These are phyloP conservation scores for Drosophila sucinea DNA, from an alignment of 1,140 invertebrate genomes.

Conservation along the genomic window DNA sequence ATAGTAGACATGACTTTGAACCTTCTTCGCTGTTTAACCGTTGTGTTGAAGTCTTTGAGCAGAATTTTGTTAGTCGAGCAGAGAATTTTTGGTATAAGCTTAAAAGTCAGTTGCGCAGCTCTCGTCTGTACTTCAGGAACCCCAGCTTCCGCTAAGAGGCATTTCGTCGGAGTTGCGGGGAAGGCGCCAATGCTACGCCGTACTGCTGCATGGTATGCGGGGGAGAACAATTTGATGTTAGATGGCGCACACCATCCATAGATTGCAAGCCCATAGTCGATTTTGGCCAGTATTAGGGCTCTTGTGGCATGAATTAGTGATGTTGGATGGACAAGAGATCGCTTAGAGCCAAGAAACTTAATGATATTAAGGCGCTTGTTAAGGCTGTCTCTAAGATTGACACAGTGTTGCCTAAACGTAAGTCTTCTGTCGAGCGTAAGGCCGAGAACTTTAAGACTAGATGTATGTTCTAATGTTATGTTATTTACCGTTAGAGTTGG, in stretches of 20 bases:
- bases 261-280: constrained; percentile 21
- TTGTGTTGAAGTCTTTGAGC: too few species aligned
- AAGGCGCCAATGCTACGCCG: constrained; percentile 22
- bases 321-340: constrained; percentile 7
- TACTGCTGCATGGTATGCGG: constrained; percentile 27
- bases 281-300: constrained; percentile 22
- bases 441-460: constrained; percentile 15
- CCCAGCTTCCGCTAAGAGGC: too few species aligned
- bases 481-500: constrained; percentile 15
- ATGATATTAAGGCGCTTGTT: constrained; percentile 27
- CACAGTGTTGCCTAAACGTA: constrained; percentile 33
- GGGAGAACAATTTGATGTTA: constrained; percentile 9
- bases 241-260: constrained; percentile 27
- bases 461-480: constrained; percentile 15
- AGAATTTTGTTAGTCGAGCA: too few species aligned
- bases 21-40: too few species aligned
- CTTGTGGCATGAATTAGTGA: constrained; percentile 24
- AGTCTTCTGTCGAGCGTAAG: constrained; percentile 19
- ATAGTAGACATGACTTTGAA: too few species aligned
- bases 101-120: too few species aligned
- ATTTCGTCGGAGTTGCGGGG: constrained; percentile 5
- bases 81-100: too few species aligned
- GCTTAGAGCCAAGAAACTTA: constrained; percentile 25
- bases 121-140: too few species aligned
- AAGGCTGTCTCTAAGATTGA: constrained; percentile 16